These are phyloP conservation scores for Rhynchomys soricoides DNA, from an alignment of 2,113 vertebrate species.

Conservation along the genomic window DNA sequence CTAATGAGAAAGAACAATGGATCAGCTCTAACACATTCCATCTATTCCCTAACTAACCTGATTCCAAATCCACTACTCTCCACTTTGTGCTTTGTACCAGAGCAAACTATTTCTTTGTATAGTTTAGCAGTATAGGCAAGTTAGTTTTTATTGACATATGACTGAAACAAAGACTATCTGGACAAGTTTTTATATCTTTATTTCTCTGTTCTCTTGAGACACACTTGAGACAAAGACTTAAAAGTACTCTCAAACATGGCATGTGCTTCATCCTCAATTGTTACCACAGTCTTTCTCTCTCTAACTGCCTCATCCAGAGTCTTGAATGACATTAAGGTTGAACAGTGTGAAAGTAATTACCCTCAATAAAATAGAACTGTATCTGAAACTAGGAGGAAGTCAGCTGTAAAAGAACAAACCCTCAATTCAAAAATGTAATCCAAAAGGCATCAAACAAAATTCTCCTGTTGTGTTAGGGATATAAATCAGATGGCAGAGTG, in stretches of 20 bases:
- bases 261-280: background rate
- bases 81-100: background rate
- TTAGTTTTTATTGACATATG: constrained; percentile 42
- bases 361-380: background rate
- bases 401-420: background rate
- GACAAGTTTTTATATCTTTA: background rate
- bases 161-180: background rate
- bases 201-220: constrained; percentile 6
- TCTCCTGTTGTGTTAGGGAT: background rate
- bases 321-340: background rate
- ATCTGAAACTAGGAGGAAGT: constrained; percentile 39
- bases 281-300: background rate
- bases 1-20: constrained; percentile 83
- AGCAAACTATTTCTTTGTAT: constrained; percentile 7
- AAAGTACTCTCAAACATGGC: background rate
- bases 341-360: background rate
- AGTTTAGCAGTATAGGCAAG: background rate
- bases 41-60: background rate
- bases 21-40: background rate
- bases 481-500: background rate
- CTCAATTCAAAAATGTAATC: constrained; percentile 23
- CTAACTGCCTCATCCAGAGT: background rate
- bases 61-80: background rate
- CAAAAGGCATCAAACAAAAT: constrained; percentile 9
- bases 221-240: background rate